These are phyloP conservation scores for Serranus cabrilla DNA, from an alignment of 2,797 vertebrate genomes.

Conservation along the genomic window DNA sequence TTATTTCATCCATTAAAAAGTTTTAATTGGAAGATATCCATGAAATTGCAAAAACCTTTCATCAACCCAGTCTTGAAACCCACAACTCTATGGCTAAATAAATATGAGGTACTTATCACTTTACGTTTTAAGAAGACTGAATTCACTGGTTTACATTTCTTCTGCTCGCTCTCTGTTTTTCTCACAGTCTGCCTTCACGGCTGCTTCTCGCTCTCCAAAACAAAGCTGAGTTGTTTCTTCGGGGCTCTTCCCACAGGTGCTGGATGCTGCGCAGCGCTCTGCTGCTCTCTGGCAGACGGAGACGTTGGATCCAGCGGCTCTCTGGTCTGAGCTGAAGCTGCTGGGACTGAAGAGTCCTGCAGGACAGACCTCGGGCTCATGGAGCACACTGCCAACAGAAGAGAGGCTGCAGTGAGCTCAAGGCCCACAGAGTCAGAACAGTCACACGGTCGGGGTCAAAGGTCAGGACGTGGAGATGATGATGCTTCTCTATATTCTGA, in stretches of 20 bases:
- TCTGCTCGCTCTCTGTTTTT: no score
- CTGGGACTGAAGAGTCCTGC: constrained; percentile 30
- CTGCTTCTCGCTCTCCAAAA: constrained; percentile 67
- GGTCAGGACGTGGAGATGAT: constrained; percentile 1
- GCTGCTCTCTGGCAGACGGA: constrained; percentile 23
- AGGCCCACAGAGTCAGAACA: not conserved
- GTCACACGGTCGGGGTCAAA: constrained; percentile 15
- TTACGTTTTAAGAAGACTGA: constrained; percentile 22
- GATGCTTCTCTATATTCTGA: not conserved
- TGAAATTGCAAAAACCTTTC: constrained; percentile 43
- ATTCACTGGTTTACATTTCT: constrained; percentile 10
- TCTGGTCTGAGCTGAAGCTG: constrained; percentile 11
- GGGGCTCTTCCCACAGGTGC: constrained; percentile 16
- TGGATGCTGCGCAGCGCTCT: constrained; percentile 19
- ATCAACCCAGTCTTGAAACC: constrained; percentile 32
- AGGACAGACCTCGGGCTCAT: constrained; percentile 59
- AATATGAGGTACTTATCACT: constrained; percentile 37
- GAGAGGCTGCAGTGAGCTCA: constrained; percentile 11
- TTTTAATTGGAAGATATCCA: constrained; percentile 50
- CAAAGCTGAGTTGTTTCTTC: constrained; percentile 72
- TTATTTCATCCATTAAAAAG: constrained; percentile 23
- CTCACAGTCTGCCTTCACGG: constrained; percentile 23
- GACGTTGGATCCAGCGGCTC: constrained; percentile 2
- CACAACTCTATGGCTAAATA: constrained; percentile 30
- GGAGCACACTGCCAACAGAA: constrained; percentile 82